Evolutionary conservation across 2,113 vertebrate species (phyloP), one percentile per base, ranked within the genome.

Genomic region (Leiothrix lutea): DNA sequence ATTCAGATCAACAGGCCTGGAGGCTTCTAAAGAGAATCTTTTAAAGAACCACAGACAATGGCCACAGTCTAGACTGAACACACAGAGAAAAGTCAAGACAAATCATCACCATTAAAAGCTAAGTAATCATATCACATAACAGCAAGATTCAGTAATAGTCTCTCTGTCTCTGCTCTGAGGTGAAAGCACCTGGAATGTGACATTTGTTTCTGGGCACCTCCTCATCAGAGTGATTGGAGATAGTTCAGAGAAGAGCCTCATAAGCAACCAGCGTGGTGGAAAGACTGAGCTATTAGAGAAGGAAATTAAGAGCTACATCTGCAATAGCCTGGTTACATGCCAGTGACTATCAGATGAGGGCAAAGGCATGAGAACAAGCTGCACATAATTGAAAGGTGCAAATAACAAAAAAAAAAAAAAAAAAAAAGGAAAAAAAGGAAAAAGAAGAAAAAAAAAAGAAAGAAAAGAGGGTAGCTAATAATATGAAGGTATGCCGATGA

Each of bases 61-160:
- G 91, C 86, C 89, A 94, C 94, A 97, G 96, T 96, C 95, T 95
- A 95, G 97, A 97, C 95, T 25, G 40, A 97, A 94, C 92, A 96
- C 65, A 91, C 13, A 96, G 4, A 94, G 84, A 96, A 80, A 93
- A 96, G 82, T 94, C 86, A 93, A 90, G 92, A 96, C 83, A 94
- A 95, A 96, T 94, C 69, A 90, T 90, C 60, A 79, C 60, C 60
- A 79, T 80, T 96, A 93, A 90, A 93, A 95, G 75, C 75, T 80
- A 90, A 96, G 88, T 94, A 94, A 97, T 97, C 96, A 93, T 85
- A 94, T 94, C 88, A 93, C 45, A 23, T 88, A 92, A 92, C 56
- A 86, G 90, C 1, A 14, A 90, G 75, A 88, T 71, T 64, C 65
- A 92, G 75, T 73, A 79, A 47, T 5, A 73, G 67, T 40, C 64